Evolutionary conservation across 2,797 vertebrate genomes (phyloP).

Genomic region (Delichon dasypus): DNA sequence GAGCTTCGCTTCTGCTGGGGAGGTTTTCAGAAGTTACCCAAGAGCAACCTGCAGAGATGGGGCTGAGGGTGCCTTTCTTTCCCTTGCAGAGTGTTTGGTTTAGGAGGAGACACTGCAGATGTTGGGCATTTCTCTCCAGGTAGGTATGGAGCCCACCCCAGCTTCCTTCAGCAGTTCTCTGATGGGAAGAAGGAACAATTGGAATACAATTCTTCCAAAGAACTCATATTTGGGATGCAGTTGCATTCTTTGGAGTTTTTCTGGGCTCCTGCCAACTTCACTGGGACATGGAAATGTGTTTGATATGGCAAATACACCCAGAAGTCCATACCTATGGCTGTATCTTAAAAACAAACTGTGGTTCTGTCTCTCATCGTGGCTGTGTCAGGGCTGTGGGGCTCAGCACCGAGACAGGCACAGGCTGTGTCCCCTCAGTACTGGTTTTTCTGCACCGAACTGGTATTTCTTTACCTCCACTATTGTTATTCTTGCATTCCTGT

Average conservation of each 20-base stretch:
- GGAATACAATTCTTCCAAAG: background rate
- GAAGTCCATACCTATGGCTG: too few species aligned
- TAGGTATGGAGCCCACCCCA: background rate
- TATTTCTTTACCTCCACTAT: background rate
- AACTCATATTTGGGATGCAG: background rate
- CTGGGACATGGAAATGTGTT: background rate
- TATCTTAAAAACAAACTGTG: background rate
- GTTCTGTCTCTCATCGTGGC: background rate
- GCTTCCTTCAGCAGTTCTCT: background rate
- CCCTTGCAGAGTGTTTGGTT: background rate
- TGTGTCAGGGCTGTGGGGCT: accelerated
- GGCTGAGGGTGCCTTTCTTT: background rate
- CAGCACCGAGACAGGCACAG: accelerated
- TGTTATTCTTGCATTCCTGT: background rate
- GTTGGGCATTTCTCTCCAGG: accelerated
- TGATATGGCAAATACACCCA: background rate
- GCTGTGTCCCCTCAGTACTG: background rate
- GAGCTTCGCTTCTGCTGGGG: constrained; percentile 1
- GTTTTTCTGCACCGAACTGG: background rate
- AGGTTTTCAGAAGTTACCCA: background rate
- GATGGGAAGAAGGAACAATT: background rate
- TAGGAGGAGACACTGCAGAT: background rate
- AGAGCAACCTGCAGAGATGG: background rate
- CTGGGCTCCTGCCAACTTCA: background rate
- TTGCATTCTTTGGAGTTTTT: background rate